Base-by-base conservation (phyloP, 2,797 vertebrate genomes). In the Perodicticus potto region DNA sequence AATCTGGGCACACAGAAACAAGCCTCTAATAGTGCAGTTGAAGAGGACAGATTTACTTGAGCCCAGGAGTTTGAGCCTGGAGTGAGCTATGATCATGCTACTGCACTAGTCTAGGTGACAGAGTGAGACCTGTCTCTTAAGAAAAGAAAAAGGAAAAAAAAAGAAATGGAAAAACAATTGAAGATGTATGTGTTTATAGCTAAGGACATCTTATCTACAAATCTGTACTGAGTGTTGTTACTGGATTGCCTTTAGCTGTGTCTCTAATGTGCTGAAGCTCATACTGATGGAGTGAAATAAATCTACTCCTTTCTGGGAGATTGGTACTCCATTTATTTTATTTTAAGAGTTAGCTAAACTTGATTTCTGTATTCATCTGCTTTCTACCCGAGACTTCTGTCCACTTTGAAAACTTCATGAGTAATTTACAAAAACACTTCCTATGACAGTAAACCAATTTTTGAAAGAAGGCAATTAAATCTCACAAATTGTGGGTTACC, bases 121-220 rank as follows among this genome's bases (percentile, higher is more conserved):
- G 29, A 65, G 13, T 65, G 5, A 65, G 61, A 65, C 27, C 27
- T 14, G 29, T 32, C 13, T 65, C 29, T 32, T 32, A 32, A 13
- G 29, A 65, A 65, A 65, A 65, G 29, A 16, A 67, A n/a, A n/a
- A 17, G 3, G 32, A n/a, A n/a, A 17, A n/a, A 16, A 67, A 67
- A 78, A 55, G 49, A 59, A 80, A 59, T 17, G 8, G 23, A 86
- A 97, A 97, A 97, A 95, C 93, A 97, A 95, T 67, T 88, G 32
- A 92, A 86, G 63, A 86, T 59, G 55, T 95, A 87, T 88, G 72
- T 13, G 84, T 92, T 77, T 74, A 55, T 86, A 90, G 70, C 91
- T 23, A 93, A 94, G 86, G 40, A 37, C 23, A 34, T 86, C 34
- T 94, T 72, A 72, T 90, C 86, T 76, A 55, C 59, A 91, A 87